phyloP scores from a whole-genome alignment of 2,797 vertebrate genomes.

The Pipistrellus pipistrellus region DNA sequence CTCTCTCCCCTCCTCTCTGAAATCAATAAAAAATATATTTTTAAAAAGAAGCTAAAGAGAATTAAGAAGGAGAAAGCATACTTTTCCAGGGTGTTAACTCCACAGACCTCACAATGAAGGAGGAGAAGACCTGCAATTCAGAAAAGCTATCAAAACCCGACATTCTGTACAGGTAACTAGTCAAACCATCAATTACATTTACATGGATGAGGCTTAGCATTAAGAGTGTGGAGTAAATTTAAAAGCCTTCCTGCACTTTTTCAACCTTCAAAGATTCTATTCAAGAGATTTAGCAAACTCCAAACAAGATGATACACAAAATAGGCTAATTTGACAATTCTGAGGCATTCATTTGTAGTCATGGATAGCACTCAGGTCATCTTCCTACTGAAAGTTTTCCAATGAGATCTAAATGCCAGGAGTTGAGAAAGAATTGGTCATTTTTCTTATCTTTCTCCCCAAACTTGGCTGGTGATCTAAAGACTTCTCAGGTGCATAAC shows the following conservation, averaged over 20 bases:
- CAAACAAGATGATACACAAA: neutral
- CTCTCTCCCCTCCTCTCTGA: too few relatives aligned
- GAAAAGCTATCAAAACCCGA: slow-evolving; percentile 29
- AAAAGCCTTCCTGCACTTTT: slow-evolving; percentile 4
- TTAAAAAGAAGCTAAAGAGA: slow-evolving; percentile 67
- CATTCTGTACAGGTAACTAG: slow-evolving; percentile 45
- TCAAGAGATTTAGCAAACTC: slow-evolving; percentile 62
- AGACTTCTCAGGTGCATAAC: slow-evolving; percentile 1
- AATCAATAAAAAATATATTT: too few relatives aligned
- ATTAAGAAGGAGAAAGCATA: slow-evolving; percentile 41
- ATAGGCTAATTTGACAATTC: slow-evolving; percentile 2
- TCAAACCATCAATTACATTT: slow-evolving; percentile 41
- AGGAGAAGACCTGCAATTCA: slow-evolving; percentile 13
- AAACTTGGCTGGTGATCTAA: slow-evolving; percentile 5
- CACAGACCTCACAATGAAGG: neutral
- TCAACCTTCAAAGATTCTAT: slow-evolving; percentile 18
- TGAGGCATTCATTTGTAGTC: slow-evolving; percentile 49
- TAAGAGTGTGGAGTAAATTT: neutral
- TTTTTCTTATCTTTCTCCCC: slow-evolving; percentile 44
- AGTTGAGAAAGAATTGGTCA: slow-evolving; percentile 50
- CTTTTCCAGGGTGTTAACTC: slow-evolving; percentile 15
- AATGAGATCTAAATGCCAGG: neutral
- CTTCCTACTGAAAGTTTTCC: neutral
- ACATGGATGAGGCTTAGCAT: slow-evolving; percentile 52
- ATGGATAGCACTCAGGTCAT: neutral